Base-by-base conservation (phyloP, 2,113 vertebrate species). In the Tachuris rubrigastra region DNA sequence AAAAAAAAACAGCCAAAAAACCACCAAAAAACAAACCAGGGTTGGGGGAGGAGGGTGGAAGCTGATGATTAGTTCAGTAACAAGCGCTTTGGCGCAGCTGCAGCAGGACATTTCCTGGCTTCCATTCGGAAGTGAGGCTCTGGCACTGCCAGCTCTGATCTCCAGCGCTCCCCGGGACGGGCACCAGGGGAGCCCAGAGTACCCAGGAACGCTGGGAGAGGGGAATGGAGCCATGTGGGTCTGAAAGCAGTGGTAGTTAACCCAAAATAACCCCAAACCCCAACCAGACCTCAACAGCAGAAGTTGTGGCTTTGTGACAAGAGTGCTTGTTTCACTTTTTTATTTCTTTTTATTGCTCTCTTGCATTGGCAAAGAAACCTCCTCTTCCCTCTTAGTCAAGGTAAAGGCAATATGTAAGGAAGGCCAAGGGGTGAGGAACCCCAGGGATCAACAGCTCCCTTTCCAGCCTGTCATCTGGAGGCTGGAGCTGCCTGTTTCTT, bases 111-210 rank as follows among this genome's bases (percentile, higher is more conserved):
- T 68, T 90, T 76, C 14, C 22, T 75, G 33, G 41, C n/a, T 90
- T 23, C 82, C 84, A 18, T 12, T 73, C 2, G 41, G 35, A 83
- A 93, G 71, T 8, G 8, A 33, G 21, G 55, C 27, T 59, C 31
- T 46, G 20, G 31, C 53, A 20, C 53, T 37, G 2, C 35, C 42
- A 14, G 65, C 89, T 33, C 41, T 7, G 8, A 7, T 13, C 35
- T 35, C 30, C 1, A 2, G 21, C 3, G 1, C 62, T 47, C 37
- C 4, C 20, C 0, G 0, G 35, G 69, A 7, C 0, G 8, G 87
- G 75, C 10, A 6, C 20, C 8, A n/a, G 11, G 35, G 37, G 18
- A 66, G 31, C 58, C 58, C 6, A 33, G 47, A 17, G 1, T 42
- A 31, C 30, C 55, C 39, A 18, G 35, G 28, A 30, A 56, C 71